phyloP scores from a whole-genome alignment of 2,113 vertebrate species.

The Callorhinus ursinus region DNA sequence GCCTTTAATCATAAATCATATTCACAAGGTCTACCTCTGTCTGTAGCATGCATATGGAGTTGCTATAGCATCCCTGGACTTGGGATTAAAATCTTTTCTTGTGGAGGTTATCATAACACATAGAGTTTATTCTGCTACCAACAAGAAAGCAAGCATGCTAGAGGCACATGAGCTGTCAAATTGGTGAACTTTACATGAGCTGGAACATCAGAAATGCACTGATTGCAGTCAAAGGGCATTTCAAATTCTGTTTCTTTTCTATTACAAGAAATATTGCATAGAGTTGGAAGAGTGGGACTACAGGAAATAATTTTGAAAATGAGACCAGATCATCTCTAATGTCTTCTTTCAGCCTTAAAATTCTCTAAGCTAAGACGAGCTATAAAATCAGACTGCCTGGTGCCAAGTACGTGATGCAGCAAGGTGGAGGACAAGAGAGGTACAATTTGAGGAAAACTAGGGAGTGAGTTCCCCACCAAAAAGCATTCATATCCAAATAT shows the following conservation, averaged over 20 bases:
- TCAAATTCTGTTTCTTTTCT: slow-evolving; percentile 47
- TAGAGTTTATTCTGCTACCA: slow-evolving; percentile 36
- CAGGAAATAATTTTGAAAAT: slow-evolving; percentile 13
- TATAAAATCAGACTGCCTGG: background rate
- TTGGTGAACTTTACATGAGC: slow-evolving; percentile 44
- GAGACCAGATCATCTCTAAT: slow-evolving; percentile 18
- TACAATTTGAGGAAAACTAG: background rate
- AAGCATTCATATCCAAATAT: background rate
- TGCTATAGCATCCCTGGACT: background rate
- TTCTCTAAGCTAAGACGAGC: background rate
- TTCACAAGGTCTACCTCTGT: background rate
- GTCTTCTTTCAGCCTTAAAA: background rate
- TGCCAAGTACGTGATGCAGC: background rate
- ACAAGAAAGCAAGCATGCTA: slow-evolving; percentile 40
- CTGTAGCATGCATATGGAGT: background rate
- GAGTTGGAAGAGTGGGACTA: background rate
- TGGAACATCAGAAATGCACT: slow-evolving; percentile 38
- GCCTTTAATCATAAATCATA: background rate
- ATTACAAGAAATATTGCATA: background rate
- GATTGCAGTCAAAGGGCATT: slow-evolving; percentile 8
- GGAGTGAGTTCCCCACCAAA: background rate
- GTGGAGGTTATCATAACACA: slow-evolving; percentile 31
- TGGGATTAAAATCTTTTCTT: slow-evolving; percentile 46
- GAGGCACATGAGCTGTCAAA: slow-evolving; percentile 45
- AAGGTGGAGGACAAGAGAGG: background rate